Evolutionary conservation across 2,797 vertebrate species (phyloP), one percentile per base, ranked within the genome.

Genomic region (Phoebastria nigripes): DNA sequence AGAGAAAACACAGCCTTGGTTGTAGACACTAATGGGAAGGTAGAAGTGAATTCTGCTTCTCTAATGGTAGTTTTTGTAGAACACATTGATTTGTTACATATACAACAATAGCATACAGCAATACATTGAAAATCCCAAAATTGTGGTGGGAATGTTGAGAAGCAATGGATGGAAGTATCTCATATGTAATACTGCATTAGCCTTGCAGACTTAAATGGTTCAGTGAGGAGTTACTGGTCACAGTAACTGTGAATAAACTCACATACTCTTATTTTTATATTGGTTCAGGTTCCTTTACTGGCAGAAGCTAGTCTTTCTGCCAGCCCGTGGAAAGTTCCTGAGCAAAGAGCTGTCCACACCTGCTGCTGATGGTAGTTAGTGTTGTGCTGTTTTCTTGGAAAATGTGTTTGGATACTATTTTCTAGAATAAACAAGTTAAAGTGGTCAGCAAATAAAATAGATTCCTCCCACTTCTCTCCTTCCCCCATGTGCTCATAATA

Each of bases 361-460:
- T 87, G 83, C 78, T 87, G 67, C 81, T 93, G 83, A 2, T 80
- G 28, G 49, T 47, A 81, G 72, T 25, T n/a, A n/a, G 52, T 74
- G 47, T 92, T 42, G 3, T 72, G 77, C 83, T 93, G 81, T 91
- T 94, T 96, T 96, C 92, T 95, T 89, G 92, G 90, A 94, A 96
- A 86, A 94, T 82, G 80, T 66, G 67, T 81, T 93, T 82, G 79
- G 84, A 83, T 95, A 58, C 90, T 93, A 76, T 97, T 93, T 96
- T 89, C 89, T 85, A 85, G 54, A 93, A 87, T 80, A 95, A 96
- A 95, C 93, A 96, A 89, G 70, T 82, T 91, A 66, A 94, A 94
- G 69, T 91, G 93, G 96, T 92, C 74, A 81, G 73, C 46, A 92
- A 87, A 88, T 91, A 96, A 96, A 96, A 96, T 96, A 90, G 86